Evolutionary conservation across 2,113 vertebrate genomes (phyloP), one percentile per base, ranked within the genome.

Genomic region (Anas platyrhynchos): DNA sequence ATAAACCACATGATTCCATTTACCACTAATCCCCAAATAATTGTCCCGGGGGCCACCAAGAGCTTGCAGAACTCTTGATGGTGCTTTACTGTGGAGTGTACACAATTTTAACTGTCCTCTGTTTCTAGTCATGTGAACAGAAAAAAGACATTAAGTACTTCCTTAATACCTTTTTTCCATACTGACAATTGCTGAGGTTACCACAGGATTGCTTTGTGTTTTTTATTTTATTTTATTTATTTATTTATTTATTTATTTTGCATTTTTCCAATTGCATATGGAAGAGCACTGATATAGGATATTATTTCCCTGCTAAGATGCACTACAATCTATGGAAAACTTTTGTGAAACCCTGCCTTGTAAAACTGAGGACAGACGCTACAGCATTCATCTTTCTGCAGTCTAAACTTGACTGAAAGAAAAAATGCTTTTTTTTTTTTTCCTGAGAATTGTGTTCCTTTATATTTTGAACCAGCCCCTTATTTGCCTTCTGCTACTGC

Each of bases 1-100:
- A 95, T 83, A 93, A 94, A 73, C 41, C 83, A 75, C 83, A 76
- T 72, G 80, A 92, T 86, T 94, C 54, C 58, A 81, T 93, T 84
- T 88, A 92, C 78, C 66, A 91, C 81, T 93, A 93, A 95, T 84
- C 56, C 86, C 82, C 85, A 96, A 83, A 94, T 92, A 96, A 96
- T 67, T 95, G 86, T 89, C 71, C 80, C 4, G 27, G 0, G 78
- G 55, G 74, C 92, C 86, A 94, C 80, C 62, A 94, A 82, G 83
- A 95, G 69, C 74, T 82, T 94, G 62, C 52, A 96, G 83, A 94
- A 84, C 62, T 10, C 90, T 92, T 91, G 77, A 83, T 93, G 80
- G 54, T 91, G 66, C 78, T 95, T 96, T 91, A 86, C 21, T 92
- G 83, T 91, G 86, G 94, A 83, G 76, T 82, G 77, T 59, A 73